These are phyloP conservation scores for Dicentrarchus labrax DNA, from an alignment of 2,113 vertebrate genomes.

Conservation along the genomic window DNA sequence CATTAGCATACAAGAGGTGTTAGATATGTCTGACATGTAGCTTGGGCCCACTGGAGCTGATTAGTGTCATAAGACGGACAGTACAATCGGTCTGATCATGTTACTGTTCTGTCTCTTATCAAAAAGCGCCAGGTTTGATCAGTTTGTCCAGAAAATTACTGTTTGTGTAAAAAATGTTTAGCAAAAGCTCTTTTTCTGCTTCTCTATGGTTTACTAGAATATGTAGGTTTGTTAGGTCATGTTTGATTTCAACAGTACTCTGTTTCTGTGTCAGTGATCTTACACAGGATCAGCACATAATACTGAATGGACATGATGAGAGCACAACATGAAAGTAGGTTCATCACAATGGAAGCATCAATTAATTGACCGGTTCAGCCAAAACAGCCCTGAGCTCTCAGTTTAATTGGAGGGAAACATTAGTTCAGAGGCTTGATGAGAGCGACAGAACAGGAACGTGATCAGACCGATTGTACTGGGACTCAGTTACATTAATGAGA, in stretches of 20 bases:
- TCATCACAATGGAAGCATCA: slow-evolving; percentile 60
- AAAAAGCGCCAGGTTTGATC: neutral
- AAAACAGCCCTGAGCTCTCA: slow-evolving; percentile 59
- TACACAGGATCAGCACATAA: slow-evolving; percentile 1
- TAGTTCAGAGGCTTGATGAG: slow-evolving; percentile 27
- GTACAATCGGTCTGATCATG: too few species aligned
- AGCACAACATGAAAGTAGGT: slow-evolving; percentile 55
- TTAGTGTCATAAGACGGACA: neutral
- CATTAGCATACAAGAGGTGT: slow-evolving; percentile 3
- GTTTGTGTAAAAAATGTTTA: neutral
- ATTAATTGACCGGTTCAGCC: slow-evolving; percentile 52
- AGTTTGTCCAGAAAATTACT: neutral
- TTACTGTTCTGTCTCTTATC: too few species aligned
- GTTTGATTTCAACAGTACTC: neutral
- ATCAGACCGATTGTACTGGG: slow-evolving; percentile 37
- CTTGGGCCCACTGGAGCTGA: neutral
- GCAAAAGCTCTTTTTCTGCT: neutral
- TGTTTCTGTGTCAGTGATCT: slow-evolving; percentile 35
- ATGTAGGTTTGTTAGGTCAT: neutral
- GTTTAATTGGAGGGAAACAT: slow-evolving; percentile 51
- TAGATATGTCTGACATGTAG: neutral
- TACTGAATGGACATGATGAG: slow-evolving; percentile 39
- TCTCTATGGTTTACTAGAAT: neutral
- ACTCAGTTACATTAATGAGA: slow-evolving; percentile 32
- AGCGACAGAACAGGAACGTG: slow-evolving; percentile 6